These are phyloP conservation scores for Vesta saturnalis DNA, from an alignment of 2,888 invertebrate species.

Conservation along the genomic window DNA sequence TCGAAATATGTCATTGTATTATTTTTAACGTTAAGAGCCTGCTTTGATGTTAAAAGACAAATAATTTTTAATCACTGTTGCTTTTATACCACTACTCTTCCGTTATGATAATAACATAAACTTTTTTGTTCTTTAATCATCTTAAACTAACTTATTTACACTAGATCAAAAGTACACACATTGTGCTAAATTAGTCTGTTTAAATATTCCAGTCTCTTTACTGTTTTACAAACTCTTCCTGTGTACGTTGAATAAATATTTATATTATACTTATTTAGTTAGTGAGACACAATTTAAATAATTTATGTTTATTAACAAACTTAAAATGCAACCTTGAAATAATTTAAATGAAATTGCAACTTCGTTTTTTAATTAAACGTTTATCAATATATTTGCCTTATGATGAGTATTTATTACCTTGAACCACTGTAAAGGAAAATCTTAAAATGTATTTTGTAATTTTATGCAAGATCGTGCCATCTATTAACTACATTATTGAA, in stretches of 20 bases:
- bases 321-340: background rate
- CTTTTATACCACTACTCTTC: background rate
- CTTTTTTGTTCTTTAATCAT: background rate
- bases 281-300: background rate
- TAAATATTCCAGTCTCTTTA: background rate
- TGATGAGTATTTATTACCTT: background rate
- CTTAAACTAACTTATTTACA: background rate
- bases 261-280: background rate
- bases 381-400: background rate
- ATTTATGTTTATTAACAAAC: background rate
- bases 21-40: no score
- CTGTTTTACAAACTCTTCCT: no score
- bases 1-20: no score
- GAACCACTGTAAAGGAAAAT: no score
- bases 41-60: no score
- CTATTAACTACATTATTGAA: no score
- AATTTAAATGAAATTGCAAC: background rate
- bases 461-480: no score
- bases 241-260: background rate
- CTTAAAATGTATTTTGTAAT: background rate
- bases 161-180: background rate
- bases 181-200: constrained; percentile 1
- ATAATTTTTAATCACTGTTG: no score
- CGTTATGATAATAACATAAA: background rate
- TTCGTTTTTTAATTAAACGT: background rate